Conservation (phyloP, 2,113 vertebrate species). For the Carollia perspicillata region DNA sequence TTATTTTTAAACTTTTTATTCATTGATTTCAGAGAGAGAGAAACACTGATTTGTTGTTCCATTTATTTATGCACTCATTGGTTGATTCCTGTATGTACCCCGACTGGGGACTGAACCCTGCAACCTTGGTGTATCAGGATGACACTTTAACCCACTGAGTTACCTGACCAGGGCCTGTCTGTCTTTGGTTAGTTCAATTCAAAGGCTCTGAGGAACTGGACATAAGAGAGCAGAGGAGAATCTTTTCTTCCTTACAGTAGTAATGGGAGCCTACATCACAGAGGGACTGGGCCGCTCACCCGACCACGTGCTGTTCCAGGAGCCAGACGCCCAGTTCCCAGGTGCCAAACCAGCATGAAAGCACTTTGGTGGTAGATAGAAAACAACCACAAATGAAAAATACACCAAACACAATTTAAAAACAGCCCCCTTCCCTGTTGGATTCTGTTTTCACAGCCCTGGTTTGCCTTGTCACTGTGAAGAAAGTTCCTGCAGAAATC, state of each 20-base stretch:
- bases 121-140: too few relatives aligned
- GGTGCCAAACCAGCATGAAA: background rate
- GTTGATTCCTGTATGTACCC: too few relatives aligned
- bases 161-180: too few relatives aligned
- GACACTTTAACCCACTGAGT: too few relatives aligned
- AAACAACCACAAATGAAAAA: background rate
- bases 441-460: background rate
- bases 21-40: too few relatives aligned
- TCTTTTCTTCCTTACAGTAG: background rate
- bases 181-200: background rate
- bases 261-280: background rate
- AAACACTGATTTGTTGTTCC: too few relatives aligned
- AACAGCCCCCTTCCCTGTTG: background rate
- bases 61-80: too few relatives aligned
- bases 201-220: background rate
- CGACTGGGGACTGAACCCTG: too few relatives aligned
- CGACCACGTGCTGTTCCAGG: accelerated
- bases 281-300: background rate
- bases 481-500: background rate
- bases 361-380: background rate
- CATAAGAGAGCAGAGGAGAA: background rate
- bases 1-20: too few relatives aligned
- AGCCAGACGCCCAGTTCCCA: background rate
- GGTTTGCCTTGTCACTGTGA: background rate
- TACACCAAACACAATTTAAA: background rate